phyloP scores from a whole-genome alignment of 2,113 vertebrate genomes.

The Cynopterus brachyotis region DNA sequence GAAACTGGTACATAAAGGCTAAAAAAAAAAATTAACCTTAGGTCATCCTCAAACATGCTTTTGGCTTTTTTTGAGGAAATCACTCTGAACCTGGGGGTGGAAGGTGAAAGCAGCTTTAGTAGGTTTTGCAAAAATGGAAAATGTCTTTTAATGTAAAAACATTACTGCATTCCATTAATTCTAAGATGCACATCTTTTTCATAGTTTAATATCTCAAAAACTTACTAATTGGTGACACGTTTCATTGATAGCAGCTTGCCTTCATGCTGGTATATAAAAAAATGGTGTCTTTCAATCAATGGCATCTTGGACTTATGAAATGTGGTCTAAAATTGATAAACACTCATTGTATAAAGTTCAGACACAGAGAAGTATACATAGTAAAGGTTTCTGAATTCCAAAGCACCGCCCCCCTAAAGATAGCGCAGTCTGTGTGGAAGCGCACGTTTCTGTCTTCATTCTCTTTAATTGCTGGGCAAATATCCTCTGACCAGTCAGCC shows the following conservation, averaged over 20 bases:
- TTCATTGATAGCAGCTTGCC: neutral
- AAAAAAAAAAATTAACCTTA: neutral
- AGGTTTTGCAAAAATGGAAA: neutral
- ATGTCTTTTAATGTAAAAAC: slow-evolving; percentile 10
- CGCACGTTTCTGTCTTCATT: neutral
- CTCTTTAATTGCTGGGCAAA: neutral
- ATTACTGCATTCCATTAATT: neutral
- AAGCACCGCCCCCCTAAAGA: neutral
- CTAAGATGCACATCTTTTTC: neutral
- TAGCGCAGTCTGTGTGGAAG: neutral
- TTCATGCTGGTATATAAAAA: neutral
- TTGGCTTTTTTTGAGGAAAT: neutral
- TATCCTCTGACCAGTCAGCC: neutral
- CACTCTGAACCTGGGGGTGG: neutral
- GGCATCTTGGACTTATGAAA: neutral
- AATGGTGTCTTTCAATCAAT: neutral
- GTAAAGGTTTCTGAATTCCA: neutral
- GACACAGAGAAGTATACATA: neutral
- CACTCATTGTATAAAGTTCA: neutral
- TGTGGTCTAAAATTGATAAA: neutral
- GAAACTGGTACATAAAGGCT: neutral
- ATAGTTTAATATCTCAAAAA: slow-evolving; percentile 30
- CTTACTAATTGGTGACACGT: neutral
- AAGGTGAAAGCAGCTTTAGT: neutral
- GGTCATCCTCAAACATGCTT: neutral